Conservation (phyloP, 1,140 invertebrate species). For the Drosophila kurseongensis region DNA sequence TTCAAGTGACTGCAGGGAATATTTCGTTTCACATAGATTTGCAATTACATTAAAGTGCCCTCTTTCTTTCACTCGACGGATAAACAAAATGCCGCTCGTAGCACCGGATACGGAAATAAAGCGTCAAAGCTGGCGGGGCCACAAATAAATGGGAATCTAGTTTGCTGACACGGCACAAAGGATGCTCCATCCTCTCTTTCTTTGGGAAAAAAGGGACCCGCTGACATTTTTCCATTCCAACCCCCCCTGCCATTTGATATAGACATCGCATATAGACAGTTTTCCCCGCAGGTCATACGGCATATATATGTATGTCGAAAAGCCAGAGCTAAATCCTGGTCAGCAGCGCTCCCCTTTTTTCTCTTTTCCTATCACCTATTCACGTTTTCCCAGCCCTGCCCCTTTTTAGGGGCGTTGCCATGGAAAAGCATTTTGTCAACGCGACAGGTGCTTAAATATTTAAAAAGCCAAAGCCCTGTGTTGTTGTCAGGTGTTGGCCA, state of each 20-base stretch:
- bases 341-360: slow-evolving; percentile 1
- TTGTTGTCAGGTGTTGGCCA: slow-evolving; percentile 30
- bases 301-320: slow-evolving; percentile 11
- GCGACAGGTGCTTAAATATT: slow-evolving; percentile 64
- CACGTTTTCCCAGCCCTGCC: not conserved
- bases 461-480: slow-evolving; percentile 47
- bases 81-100: slow-evolving; percentile 45
- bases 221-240: slow-evolving; percentile 19
- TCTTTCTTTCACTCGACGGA: slow-evolving; percentile 29
- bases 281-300: slow-evolving; percentile 25
- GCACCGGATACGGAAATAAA: slow-evolving; percentile 56
- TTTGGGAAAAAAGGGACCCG: slow-evolving; percentile 7
- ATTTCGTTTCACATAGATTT: slow-evolving; percentile 50
- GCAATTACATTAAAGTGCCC: slow-evolving; percentile 67
- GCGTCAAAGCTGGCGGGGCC: slow-evolving; percentile 32
- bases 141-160: slow-evolving; percentile 39
- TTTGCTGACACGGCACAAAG: slow-evolving; percentile 48
- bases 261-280: slow-evolving; percentile 47
- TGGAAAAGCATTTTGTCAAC: slow-evolving; percentile 55
- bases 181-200: slow-evolving; percentile 4
- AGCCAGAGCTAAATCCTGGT: slow-evolving; percentile 27
- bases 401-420: slow-evolving; percentile 39
- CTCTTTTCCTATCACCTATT: not conserved
- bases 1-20: slow-evolving; percentile 30
- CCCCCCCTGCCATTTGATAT: slow-evolving; percentile 34